phyloP scores from a whole-genome alignment of 53 echinoderm and acorn worm genomes.

The Zoroaster sp. region DNA sequence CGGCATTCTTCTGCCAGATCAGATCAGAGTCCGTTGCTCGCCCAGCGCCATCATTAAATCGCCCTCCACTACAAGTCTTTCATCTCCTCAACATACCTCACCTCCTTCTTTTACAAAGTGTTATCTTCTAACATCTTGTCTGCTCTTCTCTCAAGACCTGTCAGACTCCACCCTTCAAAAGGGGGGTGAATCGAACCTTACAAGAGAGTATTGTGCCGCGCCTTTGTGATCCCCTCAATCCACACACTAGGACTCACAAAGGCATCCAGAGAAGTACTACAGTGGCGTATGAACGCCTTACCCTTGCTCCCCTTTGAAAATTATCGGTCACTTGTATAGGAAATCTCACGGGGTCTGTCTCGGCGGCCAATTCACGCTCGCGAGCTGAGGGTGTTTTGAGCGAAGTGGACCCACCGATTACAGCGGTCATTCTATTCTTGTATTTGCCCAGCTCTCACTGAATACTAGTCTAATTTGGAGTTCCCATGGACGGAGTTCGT shows the following conservation, averaged over 20 bases:
- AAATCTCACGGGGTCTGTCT: neutral
- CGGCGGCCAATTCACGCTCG: neutral
- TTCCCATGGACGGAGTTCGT: neutral
- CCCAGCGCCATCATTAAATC: neutral
- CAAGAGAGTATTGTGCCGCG: neutral
- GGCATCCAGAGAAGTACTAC: neutral
- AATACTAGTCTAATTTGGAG: constrained; percentile 10
- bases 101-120: neutral
- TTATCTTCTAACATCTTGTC: neutral
- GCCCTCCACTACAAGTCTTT: neutral
- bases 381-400: neutral
- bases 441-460: neutral
- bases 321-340: constrained; percentile 49
- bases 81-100: neutral
- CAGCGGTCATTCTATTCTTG: neutral
- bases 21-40: neutral
- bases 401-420: constrained; percentile 2
- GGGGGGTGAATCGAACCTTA: constrained; percentile 6
- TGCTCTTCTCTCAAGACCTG: neutral
- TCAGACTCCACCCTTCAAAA: constrained; percentile 1
- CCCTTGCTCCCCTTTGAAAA: constrained; percentile 53
- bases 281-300: constrained; percentile 4
- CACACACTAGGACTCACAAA: neutral
- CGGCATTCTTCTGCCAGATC: neutral
- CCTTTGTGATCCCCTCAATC: neutral